Base-by-base conservation (phyloP, 2,797 vertebrate genomes). In the Intellagama lesueurii region DNA sequence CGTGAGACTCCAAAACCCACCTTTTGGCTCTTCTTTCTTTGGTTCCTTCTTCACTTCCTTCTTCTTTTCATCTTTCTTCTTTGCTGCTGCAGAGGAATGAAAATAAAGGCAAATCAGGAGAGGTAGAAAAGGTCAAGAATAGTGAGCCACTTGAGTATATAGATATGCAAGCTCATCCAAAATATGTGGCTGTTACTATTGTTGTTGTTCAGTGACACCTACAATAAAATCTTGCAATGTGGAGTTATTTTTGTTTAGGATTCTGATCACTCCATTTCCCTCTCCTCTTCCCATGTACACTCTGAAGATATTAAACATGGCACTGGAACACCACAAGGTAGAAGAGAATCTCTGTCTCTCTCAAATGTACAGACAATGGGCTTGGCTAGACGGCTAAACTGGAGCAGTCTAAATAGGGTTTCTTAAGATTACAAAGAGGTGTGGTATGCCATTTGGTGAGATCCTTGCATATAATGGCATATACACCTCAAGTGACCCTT, bases 1-100 rank as follows among this genome's bases (percentile, higher is more conserved):
- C n/a, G 66, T 4, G 3, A 8, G 28, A 5, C 17, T 66, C 56
- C 35, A 44, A 17, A 5, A 16, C 83, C 40, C 35, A 91, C 90
- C 88, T 87, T 89, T 79, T 0, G 68, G 32, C 28, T 47, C 75
- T 77, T 88, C 81, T 73, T 66, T 78, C 87, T 88, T 88, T 24
- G 12, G 78, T 7, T 49, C 82, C 32, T 80, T 85, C 40, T 70
- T 40, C 14, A 76, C 72, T 68, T 44, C 47, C 28, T 85, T 85
- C 24, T 90, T 90, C 83, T 88, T 88, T 4, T 68, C 88, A 40
- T 91, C 84, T 73, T 87, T 86, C 80, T 88, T 91, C 60, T 91
- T 89, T 22, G 80, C 68, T 1, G 80, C 90, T 89, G 75, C n/a
- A 44, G 35, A 69, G 9, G 26, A 32, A 87, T 70, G 44, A 56